Conservation (phyloP, 2,888 invertebrate genomes). For the Drosophila tanythrix region DNA sequence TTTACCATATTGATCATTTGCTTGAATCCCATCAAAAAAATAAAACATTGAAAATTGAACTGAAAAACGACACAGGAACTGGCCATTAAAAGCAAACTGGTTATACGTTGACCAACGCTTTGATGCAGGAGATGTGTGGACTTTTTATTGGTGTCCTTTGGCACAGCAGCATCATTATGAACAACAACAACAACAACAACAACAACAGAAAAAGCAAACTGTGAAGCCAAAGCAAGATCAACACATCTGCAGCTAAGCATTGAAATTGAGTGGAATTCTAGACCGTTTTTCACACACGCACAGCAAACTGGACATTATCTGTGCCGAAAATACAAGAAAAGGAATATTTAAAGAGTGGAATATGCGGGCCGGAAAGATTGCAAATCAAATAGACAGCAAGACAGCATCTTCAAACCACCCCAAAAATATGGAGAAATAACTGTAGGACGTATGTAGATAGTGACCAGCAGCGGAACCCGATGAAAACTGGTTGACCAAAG, state of each 20-base stretch:
- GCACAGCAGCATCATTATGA: constrained; percentile 52
- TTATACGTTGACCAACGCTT: constrained; percentile 19
- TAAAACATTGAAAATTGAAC: background rate
- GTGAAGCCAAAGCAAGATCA: constrained; percentile 34
- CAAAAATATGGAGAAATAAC: constrained; percentile 17
- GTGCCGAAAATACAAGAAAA: constrained; percentile 58
- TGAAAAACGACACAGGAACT: constrained; percentile 4
- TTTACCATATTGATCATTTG: background rate
- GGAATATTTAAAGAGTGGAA: constrained; percentile 20
- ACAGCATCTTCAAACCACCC: constrained; percentile 61
- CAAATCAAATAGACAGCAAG: constrained; percentile 56
- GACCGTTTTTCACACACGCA: constrained; percentile 28
- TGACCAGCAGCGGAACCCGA: constrained; percentile 57
- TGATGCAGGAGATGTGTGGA: constrained; percentile 58
- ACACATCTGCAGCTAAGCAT: constrained; percentile 33
- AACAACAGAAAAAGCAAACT: constrained; percentile 6
- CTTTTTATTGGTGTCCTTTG: constrained; percentile 79
- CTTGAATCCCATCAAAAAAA: background rate
- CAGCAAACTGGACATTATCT: constrained; percentile 76
- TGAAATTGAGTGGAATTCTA: constrained; percentile 17
- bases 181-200: constrained; percentile 24
- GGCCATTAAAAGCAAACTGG: constrained; percentile 41
- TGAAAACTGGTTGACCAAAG: constrained; percentile 65
- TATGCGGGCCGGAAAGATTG: constrained; percentile 67
- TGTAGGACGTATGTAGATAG: constrained; percentile 7